Evolutionary conservation across 2,113 vertebrate genomes (phyloP), one percentile per base, ranked within the genome.

Genomic region (Plecturocebus donacophilus): DNA sequence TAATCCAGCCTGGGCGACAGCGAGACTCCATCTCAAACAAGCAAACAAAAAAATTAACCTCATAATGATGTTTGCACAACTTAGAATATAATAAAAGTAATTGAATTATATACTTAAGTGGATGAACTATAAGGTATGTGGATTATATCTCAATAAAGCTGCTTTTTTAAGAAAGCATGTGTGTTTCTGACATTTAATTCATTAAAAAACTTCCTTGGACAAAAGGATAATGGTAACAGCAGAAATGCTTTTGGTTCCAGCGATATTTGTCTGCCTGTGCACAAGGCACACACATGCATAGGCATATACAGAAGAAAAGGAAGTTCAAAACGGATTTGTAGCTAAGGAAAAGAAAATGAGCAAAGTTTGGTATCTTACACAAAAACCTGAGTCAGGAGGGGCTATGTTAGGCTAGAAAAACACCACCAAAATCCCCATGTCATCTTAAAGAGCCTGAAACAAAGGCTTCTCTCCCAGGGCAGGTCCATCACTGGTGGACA

Each of bases 401-500:
- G 14, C 64, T n/a, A 16, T 14, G 3, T 12, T 35, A 49, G 12
- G 11, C 32, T 14, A 82, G 47, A 80, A 52, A 64, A 75, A 16
- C 25, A 21, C 32, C 35, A 35, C 3, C 35, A n/a, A 80, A 13
- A 32, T 81, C 30, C 75, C 54, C 58, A 47, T 25, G 27, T 40
- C 87, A 38, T 25, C 71, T 75, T 52, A 64, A 83, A 71, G 20
- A 64, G 56, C 23, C 45, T 23, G 61, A 16, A 68, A 52, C 64
- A 49, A 70, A 47, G 45, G 38, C 8, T 80, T 23, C 47, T 54
- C 81, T 38, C 35, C 38, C 21, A 45, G 32, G 12, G 17, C 11
- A 38, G 13, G 6, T 20, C 25, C 30, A 14, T 45, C 11, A 0
- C 9, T 8, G 3, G 20, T 30, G 0, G 6, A 13, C 12, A 2